Base-by-base conservation (phyloP, 2,113 vertebrate species). In the Poeciliopsis retropinna region DNA sequence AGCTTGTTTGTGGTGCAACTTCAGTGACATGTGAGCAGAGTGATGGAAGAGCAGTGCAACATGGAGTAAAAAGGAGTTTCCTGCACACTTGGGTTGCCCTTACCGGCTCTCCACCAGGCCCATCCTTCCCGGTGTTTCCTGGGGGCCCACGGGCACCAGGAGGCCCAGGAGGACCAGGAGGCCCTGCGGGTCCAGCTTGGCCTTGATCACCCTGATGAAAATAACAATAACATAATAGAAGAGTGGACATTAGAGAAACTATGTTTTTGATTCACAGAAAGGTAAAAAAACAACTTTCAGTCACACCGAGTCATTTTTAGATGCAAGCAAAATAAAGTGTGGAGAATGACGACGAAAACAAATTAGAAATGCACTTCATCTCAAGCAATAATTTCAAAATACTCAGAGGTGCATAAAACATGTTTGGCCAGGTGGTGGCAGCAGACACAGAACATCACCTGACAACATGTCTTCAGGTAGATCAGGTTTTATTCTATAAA, bases 111-210 rank as follows among this genome's bases (percentile, higher is more conserved):
- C 97, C 97, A 75, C 93, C 94, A 70, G 97, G 96, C 28, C 97
- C 97, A 41, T 98, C 97, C 83, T 96, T 98, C 75, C 97, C 97
- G 0, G 95, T 98, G 92, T 98, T 96, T 5, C 97, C 97, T 81
- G 96, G 97, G 78, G 97, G 96, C 22, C 97, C 97, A 67, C 96
- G 92, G 72, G 95, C 95, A 22, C 97, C 97, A 3, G 97, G 96
- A 11, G 94, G 94, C 60, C 97, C 97, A 51, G 97, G 96, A 0
- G 93, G 96, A n/a, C 97, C 97, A 0, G 97, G 96, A 67, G 95
- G 96, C 32, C 97, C 97, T 60, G 81, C 87, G 60, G 94, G 94
- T 91, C 97, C 97, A 78, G 96, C 94, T 85, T 92, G 96, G 39
- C 97, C 97, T 93, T 96, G 96, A 85, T 97, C 96, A 51, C 97